Conservation (phyloP, 2,113 vertebrate genomes). For the Leptosomus discolor region DNA sequence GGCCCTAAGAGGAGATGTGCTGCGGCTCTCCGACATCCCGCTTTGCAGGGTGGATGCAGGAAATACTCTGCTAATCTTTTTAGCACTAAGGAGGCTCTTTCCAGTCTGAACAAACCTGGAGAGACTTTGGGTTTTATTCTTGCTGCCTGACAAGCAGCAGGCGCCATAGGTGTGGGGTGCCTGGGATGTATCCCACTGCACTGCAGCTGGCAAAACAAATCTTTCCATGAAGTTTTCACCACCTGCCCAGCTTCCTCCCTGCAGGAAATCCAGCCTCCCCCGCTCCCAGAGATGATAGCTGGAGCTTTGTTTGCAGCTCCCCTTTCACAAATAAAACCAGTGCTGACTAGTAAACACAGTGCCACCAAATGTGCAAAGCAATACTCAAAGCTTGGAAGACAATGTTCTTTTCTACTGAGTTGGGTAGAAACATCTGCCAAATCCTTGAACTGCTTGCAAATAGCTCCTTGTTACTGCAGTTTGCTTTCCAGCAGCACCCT, state of each 20-base stretch:
- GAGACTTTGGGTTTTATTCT: neutral
- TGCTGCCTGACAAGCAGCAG: neutral
- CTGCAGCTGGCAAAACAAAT: conserved; percentile 37
- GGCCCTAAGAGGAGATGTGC: neutral
- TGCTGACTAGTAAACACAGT: neutral
- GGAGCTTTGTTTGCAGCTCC: conserved; percentile 23
- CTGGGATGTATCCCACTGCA: neutral
- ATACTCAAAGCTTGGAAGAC: neutral
- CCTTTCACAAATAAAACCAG: neutral
- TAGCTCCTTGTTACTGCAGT: neutral
- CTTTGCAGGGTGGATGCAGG: neutral
- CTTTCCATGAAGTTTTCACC: neutral
- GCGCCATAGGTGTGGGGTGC: neutral
- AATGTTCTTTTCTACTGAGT: neutral
- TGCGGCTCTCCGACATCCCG: accelerated
- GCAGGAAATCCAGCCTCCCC: conserved; percentile 33
- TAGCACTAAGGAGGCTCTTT: neutral
- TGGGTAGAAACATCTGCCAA: neutral
- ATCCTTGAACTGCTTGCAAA: neutral
- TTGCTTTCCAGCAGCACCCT: neutral
- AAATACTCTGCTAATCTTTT: neutral
- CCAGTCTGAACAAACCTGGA: neutral
- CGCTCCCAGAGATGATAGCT: accelerated
- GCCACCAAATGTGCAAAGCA: neutral
- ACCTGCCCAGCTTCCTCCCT: neutral